phyloP scores from a whole-genome alignment of 1,140 invertebrate species.

The Sweltsa coloradensis region DNA sequence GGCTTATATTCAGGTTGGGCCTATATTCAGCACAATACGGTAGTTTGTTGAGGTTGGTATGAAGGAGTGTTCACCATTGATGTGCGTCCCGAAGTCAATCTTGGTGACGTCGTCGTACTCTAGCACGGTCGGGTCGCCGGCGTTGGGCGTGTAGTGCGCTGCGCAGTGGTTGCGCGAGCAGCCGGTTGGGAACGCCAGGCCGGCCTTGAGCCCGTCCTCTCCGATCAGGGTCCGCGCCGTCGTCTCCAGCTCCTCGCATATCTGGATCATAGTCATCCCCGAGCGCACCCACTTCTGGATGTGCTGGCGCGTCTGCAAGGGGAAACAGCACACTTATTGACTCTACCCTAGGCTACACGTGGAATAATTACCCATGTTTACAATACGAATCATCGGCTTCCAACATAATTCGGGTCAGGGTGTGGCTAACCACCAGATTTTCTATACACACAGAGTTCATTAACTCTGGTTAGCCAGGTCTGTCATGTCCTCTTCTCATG shows the following conservation, averaged over 20 bases:
- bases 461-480: too few species aligned
- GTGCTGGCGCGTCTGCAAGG: conserved; percentile 68
- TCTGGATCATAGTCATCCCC: conserved; percentile 98
- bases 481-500: too few species aligned
- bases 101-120: conserved; percentile 97
- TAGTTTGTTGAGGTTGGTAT: too few species aligned
- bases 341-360: too few species aligned
- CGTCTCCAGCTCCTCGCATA: conserved; percentile 92
- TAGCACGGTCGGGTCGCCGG: conserved; percentile 90
- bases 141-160: conserved; percentile 99
- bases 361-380: too few species aligned
- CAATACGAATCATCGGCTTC: too few species aligned
- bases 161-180: conserved; percentile 98
- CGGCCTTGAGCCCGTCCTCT: conserved; percentile 92
- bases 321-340: conserved; percentile 12
- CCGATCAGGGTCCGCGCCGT: conserved; percentile 84
- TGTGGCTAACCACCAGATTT: too few species aligned
- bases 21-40: too few species aligned
- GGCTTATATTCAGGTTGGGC: too few species aligned
- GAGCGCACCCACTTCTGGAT: conserved; percentile 89
- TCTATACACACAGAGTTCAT: too few species aligned
- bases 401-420: too few species aligned
- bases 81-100: conserved; percentile 99
- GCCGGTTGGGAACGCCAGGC: conserved; percentile 96
- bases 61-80: conserved; percentile 61